A percentile compares a stretch with the other conserved stretches of the same genome.
phyloP scores from a whole-genome alignment of 2,113 vertebrate species.

The Scomber colias region DNA sequence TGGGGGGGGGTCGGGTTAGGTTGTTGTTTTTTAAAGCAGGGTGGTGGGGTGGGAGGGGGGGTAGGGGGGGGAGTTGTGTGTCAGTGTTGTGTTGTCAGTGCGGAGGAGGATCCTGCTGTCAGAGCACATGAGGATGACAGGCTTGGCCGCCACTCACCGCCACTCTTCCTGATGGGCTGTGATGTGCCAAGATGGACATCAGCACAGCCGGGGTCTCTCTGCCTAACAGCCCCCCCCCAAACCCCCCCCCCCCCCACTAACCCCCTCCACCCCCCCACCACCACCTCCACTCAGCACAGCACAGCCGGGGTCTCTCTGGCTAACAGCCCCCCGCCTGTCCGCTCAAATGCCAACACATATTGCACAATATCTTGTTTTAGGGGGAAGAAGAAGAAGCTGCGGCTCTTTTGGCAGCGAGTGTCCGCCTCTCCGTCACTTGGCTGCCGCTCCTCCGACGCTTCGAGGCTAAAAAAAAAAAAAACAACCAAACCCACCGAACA shows the following conservation, averaged over 20 bases:
- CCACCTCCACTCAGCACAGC: constrained; percentile 27
- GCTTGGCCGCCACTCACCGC: constrained; percentile 80
- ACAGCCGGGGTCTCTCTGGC: constrained; percentile 68
- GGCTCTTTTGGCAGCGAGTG: constrained; percentile 65
- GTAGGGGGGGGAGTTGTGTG: no score
- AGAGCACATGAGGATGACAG: constrained; percentile 76
- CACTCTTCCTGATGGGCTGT: constrained; percentile 73
- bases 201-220: constrained; percentile 65
- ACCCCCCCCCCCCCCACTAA: no score
- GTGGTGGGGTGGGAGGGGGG: background rate
- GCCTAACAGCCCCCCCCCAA: constrained; percentile 45
- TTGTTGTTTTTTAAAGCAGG: background rate
- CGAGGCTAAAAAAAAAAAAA: constrained; percentile 7
- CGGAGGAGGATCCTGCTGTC: constrained; percentile 74
- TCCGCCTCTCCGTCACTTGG: constrained; percentile 72
- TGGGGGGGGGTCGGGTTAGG: background rate
- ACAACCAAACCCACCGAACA: constrained; percentile 44
- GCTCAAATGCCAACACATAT: constrained; percentile 66
- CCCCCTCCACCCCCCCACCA: background rate
- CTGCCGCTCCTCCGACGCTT: constrained; percentile 22
- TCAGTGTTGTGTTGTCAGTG: background rate
- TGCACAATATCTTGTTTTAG: constrained; percentile 74
- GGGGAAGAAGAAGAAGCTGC: constrained; percentile 8
- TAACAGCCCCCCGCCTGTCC: constrained; percentile 61
- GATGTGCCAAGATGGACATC: constrained; percentile 83